A percentile compares a stretch with the other conserved stretches of the same genome.
Conservation (phyloP, 2,797 vertebrate species). For the Takifugu ocellatus region DNA sequence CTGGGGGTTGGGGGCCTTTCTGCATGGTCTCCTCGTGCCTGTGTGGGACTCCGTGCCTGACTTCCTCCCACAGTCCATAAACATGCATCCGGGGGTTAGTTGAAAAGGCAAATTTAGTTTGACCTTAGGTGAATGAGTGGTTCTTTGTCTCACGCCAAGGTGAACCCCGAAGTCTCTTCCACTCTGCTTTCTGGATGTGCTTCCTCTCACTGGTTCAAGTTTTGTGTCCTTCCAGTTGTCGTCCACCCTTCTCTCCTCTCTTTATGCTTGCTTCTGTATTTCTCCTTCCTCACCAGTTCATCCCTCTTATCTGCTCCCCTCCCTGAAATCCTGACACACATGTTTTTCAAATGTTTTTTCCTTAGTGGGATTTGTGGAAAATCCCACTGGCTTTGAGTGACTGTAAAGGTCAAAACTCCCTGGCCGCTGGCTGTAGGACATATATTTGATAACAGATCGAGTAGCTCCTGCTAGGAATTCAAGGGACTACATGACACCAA, state of each 20-base stretch:
- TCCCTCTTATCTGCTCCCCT: slow-evolving; percentile 12
- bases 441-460: slow-evolving; percentile 33
- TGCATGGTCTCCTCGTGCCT: no score
- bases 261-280: slow-evolving; percentile 1
- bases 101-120: no score
- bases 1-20: no score
- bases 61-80: no score
- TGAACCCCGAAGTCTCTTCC: no score
- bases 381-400: slow-evolving; percentile 32
- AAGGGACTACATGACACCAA: slow-evolving; percentile 28
- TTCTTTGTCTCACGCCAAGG: no score
- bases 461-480: slow-evolving; percentile 12
- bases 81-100: no score
- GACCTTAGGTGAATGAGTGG: no score
- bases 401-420: slow-evolving; percentile 27
- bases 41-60: no score
- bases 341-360: slow-evolving; percentile 48
- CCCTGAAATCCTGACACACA: slow-evolving; percentile 28
- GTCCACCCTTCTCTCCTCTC: background rate
- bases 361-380: slow-evolving; percentile 46
- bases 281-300: slow-evolving; percentile 4
- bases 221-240: no score
- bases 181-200: no score
- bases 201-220: no score
- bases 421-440: slow-evolving; percentile 17